Evolutionary conservation across 2,797 vertebrate species (phyloP).

Genomic region (Halcyon badia): DNA sequence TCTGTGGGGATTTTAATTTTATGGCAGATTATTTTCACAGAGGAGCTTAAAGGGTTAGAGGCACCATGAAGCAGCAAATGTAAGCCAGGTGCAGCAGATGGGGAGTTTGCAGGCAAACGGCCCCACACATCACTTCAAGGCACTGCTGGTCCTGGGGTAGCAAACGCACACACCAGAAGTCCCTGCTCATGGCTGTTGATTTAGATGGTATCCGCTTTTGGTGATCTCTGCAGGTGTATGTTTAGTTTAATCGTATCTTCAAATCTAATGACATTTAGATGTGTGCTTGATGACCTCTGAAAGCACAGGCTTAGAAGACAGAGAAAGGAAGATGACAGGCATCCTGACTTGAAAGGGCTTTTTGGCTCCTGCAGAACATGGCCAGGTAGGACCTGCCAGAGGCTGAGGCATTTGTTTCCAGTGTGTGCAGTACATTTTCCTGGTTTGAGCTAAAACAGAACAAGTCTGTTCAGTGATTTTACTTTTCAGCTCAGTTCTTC

Average conservation of each 20-base stretch:
- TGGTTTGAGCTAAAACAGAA: no score
- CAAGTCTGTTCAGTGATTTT: no score
- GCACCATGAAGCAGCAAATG: not conserved
- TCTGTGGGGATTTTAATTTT: not conserved
- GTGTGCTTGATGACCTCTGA: rapidly evolving
- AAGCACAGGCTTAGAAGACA: not conserved
- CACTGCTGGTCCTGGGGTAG: not conserved
- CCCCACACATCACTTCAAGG: rapidly evolving
- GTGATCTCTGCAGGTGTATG: rapidly evolving
- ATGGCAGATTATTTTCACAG: not conserved
- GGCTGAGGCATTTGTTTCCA: not conserved
- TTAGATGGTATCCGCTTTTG: not conserved
- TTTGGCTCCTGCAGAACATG: not conserved
- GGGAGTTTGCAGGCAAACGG: rapidly evolving
- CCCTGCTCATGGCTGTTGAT: not conserved
- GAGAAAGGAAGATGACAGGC: not conserved
- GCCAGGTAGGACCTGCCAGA: not conserved
- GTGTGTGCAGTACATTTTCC: not conserved
- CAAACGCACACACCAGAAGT: not conserved
- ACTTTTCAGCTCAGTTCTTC: no score
- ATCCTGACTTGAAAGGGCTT: not conserved
- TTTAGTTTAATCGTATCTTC: not conserved
- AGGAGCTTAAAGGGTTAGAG: not conserved
- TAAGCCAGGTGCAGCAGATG: rapidly evolving
- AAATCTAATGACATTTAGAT: not conserved